Conservation (phyloP, 2,113 vertebrate genomes). For the Sinosuthora webbiana region DNA sequence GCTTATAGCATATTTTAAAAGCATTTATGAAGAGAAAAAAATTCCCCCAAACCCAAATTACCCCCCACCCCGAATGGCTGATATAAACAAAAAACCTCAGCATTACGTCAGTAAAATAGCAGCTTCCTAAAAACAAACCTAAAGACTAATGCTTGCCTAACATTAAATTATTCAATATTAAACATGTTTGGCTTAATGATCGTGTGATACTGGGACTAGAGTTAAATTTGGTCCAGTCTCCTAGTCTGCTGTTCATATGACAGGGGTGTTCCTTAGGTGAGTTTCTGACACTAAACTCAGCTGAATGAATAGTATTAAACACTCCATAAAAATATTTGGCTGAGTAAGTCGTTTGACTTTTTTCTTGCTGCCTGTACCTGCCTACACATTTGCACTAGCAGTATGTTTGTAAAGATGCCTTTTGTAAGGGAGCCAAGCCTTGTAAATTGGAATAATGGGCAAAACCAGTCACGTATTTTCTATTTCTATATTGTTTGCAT, state of each 20-base stretch:
- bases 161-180: neutral
- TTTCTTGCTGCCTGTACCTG: constrained; percentile 1
- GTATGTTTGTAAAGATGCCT: neutral
- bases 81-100: neutral
- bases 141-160: neutral
- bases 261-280: neutral
- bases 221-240: neutral
- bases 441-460: neutral
- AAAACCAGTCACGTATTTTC: neutral
- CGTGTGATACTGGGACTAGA: neutral
- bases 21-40: neutral
- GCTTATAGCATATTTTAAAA: neutral
- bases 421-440: neutral
- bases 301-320: neutral
- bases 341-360: neutral
- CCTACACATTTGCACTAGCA: neutral
- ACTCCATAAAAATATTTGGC: neutral
- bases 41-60: neutral
- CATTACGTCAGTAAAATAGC: neutral
- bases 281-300: neutral
- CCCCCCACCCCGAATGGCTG: accelerated
- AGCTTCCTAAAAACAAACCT: neutral
- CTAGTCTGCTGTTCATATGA: neutral
- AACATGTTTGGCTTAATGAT: neutral
- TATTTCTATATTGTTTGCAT: neutral